Evolutionary conservation across 2,888 invertebrate genomes (phyloP), one percentile per base, ranked within the genome.

Genomic region (Drosophila stalkeri): DNA sequence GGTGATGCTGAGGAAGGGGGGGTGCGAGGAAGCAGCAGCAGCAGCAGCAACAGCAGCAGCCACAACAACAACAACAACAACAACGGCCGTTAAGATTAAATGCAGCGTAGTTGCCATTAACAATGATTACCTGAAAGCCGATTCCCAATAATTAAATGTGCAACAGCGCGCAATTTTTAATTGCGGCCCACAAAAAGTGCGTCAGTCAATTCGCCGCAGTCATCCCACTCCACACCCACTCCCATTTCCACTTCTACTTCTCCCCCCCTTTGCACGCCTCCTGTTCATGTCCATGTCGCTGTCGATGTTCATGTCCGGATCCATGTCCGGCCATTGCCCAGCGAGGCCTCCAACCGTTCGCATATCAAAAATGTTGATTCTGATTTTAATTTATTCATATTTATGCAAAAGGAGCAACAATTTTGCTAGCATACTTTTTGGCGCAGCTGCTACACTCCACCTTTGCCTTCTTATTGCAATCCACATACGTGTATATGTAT

Each of bases 111-210:
- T 87, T 89, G 90, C 88, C 89, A 87, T 87, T 87, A 90, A 87
- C 89, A 87, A 90, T 87, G 82, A 87, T 90, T 87, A 89, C 87
- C 87, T 81, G 87, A 87, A 90, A 89, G 89, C 90, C 90, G 90
- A 87, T 87, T 89, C 84, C 85, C 90, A 86, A 90, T 86, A 87
- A 87, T 90, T 87, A 87, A 87, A 87, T 87, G 87, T 89, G 81
- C 84, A 89, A 84, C 87, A 89, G 88, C 82, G 86, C 88, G 88
- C 90, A 90, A 85, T 89, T 85, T 89, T 85, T 85, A 89, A 85
- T 88, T 85, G 88, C 80, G 62, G 82, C 69, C 86, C 82, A 80
- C 86, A 89, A 79, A 82, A 87, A 86, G 84, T 81, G 71, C 76
- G 63, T 74, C 51, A 55, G 64, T 65, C 63, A 56, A 60, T 57